Conservation (phyloP, 2,797 vertebrate species). For the Sarcophilus harrisii region DNA sequence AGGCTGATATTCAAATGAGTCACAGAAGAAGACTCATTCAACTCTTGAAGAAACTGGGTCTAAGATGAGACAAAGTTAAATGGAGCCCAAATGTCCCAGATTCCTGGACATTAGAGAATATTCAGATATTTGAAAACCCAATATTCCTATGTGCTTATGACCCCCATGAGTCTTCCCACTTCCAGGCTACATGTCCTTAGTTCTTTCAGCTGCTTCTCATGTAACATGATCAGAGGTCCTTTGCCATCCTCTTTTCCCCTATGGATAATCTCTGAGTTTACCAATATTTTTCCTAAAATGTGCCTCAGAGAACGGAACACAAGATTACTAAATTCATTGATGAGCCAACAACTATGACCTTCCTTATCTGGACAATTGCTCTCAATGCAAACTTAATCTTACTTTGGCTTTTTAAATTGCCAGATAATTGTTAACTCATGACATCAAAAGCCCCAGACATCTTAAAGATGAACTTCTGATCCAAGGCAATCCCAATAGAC, state of each 20-base stretch:
- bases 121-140: background rate
- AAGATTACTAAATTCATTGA: background rate
- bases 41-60: background rate
- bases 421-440: background rate
- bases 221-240: background rate
- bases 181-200: background rate
- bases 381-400: background rate
- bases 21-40: background rate
- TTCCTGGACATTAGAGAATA: background rate
- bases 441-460: background rate
- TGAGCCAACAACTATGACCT: background rate
- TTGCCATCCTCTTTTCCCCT: background rate
- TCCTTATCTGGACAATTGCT: background rate
- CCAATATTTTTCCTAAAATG: background rate
- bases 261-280: background rate
- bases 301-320: background rate
- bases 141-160: background rate
- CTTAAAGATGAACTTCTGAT: background rate
- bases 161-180: background rate
- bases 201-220: background rate
- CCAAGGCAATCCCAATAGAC: no score
- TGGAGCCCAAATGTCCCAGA: background rate
- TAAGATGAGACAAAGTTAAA: background rate
- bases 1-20: background rate
- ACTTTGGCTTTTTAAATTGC: background rate